A percentile compares a stretch with the other conserved stretches of the same genome.
Conservation (phyloP, 2,797 vertebrate genomes). For the Mergus octosetaceus region DNA sequence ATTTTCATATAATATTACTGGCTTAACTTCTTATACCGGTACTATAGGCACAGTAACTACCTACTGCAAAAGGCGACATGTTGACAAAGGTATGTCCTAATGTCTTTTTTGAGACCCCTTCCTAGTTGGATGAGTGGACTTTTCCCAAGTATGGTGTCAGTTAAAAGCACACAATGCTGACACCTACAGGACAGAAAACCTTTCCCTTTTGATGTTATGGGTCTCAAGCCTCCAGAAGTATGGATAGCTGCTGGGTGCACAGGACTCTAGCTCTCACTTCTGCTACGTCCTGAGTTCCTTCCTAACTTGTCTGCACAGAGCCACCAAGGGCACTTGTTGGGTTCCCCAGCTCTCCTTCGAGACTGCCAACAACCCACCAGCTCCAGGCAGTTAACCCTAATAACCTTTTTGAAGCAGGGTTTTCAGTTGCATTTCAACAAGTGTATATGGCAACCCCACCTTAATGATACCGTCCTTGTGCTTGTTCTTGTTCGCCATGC, state of each 20-base stretch:
- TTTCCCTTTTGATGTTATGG: not conserved
- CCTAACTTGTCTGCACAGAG: accelerated
- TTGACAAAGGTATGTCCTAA: not conserved
- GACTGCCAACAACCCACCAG: not conserved
- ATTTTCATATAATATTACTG: not conserved
- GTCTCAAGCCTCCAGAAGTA: not conserved
- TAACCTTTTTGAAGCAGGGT: not conserved
- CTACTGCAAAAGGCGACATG: not conserved
- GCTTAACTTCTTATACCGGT: not conserved
- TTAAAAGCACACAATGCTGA: not conserved
- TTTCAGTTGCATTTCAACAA: not conserved
- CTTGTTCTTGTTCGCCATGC: not conserved
- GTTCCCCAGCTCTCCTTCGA: not conserved
- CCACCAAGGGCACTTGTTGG: not conserved
- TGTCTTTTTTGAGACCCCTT: not conserved
- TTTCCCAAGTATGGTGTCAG: not conserved
- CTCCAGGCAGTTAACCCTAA: not conserved
- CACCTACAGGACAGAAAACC: not conserved
- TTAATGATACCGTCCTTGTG: not conserved
- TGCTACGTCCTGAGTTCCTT: not conserved
- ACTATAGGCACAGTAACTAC: not conserved
- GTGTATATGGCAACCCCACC: accelerated
- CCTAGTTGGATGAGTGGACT: not conserved
- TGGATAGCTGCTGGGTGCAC: accelerated
- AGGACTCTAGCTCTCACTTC: not conserved